Evolutionary conservation across 2,797 vertebrate genomes (phyloP), one percentile per base, ranked within the genome.

Genomic region (Sebastolobus altivelis): DNA sequence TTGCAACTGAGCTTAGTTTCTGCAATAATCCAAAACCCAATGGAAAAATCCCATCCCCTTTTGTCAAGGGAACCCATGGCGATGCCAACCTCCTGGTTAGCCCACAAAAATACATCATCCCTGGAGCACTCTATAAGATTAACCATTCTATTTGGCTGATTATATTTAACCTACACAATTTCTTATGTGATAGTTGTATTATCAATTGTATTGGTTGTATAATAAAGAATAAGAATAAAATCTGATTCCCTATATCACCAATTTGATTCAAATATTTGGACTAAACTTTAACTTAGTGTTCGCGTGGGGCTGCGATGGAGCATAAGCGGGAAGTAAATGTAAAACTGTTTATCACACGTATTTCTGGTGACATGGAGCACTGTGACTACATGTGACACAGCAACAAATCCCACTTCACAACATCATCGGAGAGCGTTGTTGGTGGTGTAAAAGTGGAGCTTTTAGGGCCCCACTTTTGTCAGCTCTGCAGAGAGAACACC

Each of bases 391-490:
- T 75, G 69, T 43, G 18, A 81, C 59, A 37, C 40, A 11, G 67
- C 60, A 70, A 75, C 69, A 43, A 59, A 80, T 70, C 73, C 75
- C 37, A 27, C 38, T 52, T 11, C 55, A 60, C 29, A 77, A 7
- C 35, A 5, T 38, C 49, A 38, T 25, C 58, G 63, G 18, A 66
- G 18, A 49, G 61, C 46, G 65, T 79, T 85, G 85, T 87, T 55
- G 27, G 49, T 73, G 77, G 75, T 78, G 81, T 72, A 43, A 84
- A 90, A 82, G 67, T 71, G 71, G 54, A 76, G 75, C 82, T 86
- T 87, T 89, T 59, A 77, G 69, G 54, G 70, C 16, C 59, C 62
- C 8, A n/a, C 52, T 46, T 88, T 86, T 78, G 73, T 86, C 84
- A 82, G 71, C 65, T 61, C 43, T 10, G 25, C 20, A 10, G 62